Evolutionary conservation across 2,797 vertebrate genomes (phyloP), one percentile per base, ranked within the genome.

Genomic region (Cuculus canorus): DNA sequence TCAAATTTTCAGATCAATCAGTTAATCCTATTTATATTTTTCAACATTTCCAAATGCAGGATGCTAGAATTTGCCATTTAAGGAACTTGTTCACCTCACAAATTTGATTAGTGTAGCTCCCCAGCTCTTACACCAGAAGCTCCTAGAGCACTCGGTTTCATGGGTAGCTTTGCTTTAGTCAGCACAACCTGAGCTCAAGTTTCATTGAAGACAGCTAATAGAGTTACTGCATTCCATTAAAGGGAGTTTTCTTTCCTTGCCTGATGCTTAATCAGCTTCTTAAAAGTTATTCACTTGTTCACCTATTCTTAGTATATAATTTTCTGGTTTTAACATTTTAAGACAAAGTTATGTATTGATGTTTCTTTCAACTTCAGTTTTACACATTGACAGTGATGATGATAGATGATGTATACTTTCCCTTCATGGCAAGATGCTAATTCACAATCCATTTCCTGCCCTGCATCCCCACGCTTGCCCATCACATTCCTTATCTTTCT

Each of bases 201-300:
- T 95, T 95, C 92, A 43, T 10, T 77, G 70, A 76, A 92, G 63
- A 90, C 28, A 77, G 60, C 56, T 95, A 88, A 45, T 33, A 86
- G 63, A 88, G 35, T 69, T 92, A 84, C 70, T 86, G 35, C 76
- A 45, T 82, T 92, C 77, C 83, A 86, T 79, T 88, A 77, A 87
- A 93, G 37, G 73, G 73, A 75, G n/a, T 63, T 90, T 92, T 88
- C 53, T 92, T 93, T 91, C 77, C 61, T 81, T 83, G 47, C 30
- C 47, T 83, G 69, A 65, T 88, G 82, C 85, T 61, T 86, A 43
- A 57, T 68, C 2, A 1, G 76, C 70, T 75, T 78, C 77, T 81
- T 91, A 56, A 86, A 71, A 43, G 41, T 54, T 89, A 45, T 33
- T 92, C 37, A 16, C 27, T 84, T 68, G 5, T 72, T 80, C 32